These are phyloP conservation scores for Zootoca vivipara DNA, from an alignment of 2,113 vertebrate genomes.

Conservation along the genomic window DNA sequence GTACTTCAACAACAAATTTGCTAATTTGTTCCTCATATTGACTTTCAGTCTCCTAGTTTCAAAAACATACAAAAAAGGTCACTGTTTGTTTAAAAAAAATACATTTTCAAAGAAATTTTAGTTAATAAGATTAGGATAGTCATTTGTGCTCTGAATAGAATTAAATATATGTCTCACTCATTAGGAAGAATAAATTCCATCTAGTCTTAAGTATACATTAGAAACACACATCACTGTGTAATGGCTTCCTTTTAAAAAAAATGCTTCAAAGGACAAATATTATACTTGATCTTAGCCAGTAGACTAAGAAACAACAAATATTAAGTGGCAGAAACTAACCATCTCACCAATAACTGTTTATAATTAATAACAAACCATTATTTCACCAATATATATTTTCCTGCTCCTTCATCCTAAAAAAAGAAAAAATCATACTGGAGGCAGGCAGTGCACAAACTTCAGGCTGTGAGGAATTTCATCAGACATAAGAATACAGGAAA, in stretches of 20 bases:
- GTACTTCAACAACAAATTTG: slow-evolving; percentile 88
- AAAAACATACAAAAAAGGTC: slow-evolving; percentile 45
- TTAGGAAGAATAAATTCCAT: background rate
- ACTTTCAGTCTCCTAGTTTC: slow-evolving; percentile 83
- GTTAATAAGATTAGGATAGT: background rate
- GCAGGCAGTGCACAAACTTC: background rate
- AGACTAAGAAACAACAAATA: background rate
- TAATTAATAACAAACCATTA: background rate
- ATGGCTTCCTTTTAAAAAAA: background rate
- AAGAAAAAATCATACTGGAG: background rate
- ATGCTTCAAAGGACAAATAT: background rate
- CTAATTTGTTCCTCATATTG: slow-evolving; percentile 88
- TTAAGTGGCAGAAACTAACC: background rate
- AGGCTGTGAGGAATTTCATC: background rate
- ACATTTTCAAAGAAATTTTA: background rate
- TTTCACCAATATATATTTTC: background rate
- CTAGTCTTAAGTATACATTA: background rate
- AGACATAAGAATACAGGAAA: no score
- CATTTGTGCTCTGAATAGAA: background rate
- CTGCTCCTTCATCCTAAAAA: background rate
- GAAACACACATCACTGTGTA: background rate
- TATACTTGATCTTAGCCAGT: no score
- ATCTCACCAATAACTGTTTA: background rate
- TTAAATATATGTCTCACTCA: background rate
- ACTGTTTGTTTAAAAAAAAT: background rate